Evolutionary conservation across 2,113 vertebrate genomes (phyloP).

Genomic region (Planiliza haematocheilus): DNA sequence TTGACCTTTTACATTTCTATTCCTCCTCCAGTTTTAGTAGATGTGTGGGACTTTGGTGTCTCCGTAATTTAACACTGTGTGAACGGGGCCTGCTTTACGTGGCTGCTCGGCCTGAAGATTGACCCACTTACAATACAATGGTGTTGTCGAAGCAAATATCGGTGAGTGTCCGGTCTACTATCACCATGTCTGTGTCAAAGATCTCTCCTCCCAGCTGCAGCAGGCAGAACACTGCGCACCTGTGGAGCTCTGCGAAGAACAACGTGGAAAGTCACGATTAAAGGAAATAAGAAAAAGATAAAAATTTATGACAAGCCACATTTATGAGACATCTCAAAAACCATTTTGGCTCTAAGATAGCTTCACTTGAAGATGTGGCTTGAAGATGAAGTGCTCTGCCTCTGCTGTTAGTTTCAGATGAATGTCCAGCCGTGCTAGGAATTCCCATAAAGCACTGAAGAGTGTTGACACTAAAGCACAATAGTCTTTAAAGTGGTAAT

Average conservation of each 20-base stretch:
- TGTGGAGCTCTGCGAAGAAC: conserved; percentile 86
- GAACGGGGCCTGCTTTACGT: no score
- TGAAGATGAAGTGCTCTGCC: not conserved
- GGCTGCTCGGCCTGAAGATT: not conserved
- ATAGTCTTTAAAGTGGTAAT: not conserved
- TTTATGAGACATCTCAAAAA: conserved; percentile 16
- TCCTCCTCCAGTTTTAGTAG: no score
- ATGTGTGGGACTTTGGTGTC: no score
- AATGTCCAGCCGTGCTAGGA: not conserved
- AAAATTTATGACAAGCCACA: not conserved
- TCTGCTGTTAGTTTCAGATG: conserved; percentile 23
- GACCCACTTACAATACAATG: conserved; percentile 88
- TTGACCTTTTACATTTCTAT: no score
- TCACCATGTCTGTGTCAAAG: conserved; percentile 94
- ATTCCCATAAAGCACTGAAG: not conserved
- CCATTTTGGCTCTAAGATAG: not conserved
- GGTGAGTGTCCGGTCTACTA: conserved; percentile 93
- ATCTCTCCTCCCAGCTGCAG: conserved; percentile 92
- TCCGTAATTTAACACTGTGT: no score
- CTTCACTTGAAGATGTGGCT: not conserved
- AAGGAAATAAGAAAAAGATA: not conserved
- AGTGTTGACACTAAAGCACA: conserved; percentile 14
- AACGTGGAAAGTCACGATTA: conserved; percentile 5
- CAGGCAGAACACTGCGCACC: conserved; percentile 94
- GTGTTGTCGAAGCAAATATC: conserved; percentile 94